Conservation (phyloP, 2,888 invertebrate species). For the Hanleya hanleyi region DNA sequence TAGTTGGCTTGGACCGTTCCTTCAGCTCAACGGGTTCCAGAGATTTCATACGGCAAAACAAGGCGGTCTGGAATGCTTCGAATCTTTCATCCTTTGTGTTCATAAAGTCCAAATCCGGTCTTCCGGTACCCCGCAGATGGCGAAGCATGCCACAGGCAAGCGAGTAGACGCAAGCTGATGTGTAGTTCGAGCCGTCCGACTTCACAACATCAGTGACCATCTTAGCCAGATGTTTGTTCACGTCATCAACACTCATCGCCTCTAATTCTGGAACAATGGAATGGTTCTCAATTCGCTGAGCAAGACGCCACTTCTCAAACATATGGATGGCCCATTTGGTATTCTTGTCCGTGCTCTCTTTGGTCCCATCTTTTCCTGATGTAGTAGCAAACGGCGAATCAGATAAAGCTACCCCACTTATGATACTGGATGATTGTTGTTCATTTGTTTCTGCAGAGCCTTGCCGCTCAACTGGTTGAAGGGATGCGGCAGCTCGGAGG, state of each 20-base stretch:
- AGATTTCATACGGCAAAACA: not conserved
- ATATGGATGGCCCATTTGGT: not conserved
- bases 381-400: too few relatives aligned
- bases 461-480: too few relatives aligned
- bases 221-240: not conserved
- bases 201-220: not conserved
- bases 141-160: constrained; percentile 1
- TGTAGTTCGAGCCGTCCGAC: not conserved
- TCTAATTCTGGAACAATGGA: not conserved
- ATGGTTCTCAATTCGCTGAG: not conserved
- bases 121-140: not conserved
- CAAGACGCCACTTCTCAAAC: not conserved
- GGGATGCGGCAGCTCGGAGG: too few relatives aligned
- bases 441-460: too few relatives aligned
- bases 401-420: too few relatives aligned
- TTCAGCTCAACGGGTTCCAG: not conserved
- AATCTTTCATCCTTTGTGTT: not conserved
- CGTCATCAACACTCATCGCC: not conserved
- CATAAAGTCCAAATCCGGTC: not conserved
- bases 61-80: not conserved
- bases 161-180: not conserved
- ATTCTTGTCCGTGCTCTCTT: not conserved
- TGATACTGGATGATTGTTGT: too few relatives aligned
- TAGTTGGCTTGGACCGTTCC: not conserved
- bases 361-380: not conserved